A percentile compares a stretch with the other conserved stretches of the same genome.
These are phyloP conservation scores for Papilio protenor DNA, from an alignment of 2,888 invertebrate species.

Conservation along the genomic window DNA sequence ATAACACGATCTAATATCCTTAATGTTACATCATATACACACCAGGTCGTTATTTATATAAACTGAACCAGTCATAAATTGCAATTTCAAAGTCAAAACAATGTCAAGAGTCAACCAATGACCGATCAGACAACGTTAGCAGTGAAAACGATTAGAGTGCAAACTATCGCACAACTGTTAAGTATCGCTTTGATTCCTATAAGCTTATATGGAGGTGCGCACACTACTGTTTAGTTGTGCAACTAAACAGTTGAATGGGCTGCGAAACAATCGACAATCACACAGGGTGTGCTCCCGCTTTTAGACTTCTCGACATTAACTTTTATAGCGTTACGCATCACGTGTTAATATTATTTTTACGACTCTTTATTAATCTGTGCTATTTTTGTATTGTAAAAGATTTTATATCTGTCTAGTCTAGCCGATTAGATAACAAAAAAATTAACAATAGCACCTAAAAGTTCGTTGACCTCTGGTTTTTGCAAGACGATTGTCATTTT, in stretches of 20 bases:
- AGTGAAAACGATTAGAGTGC: background rate
- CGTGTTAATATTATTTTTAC: too few species aligned
- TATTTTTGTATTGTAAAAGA: background rate
- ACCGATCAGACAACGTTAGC: background rate
- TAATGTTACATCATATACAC: slow-evolving; percentile 1
- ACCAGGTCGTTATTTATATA: background rate
- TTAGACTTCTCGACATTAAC: too few species aligned
- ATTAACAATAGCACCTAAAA: background rate
- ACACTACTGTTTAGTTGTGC: too few species aligned
- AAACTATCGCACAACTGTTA: too few species aligned
- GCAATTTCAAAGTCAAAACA: background rate
- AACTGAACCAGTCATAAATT: background rate
- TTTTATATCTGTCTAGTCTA: background rate
- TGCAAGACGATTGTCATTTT: background rate
- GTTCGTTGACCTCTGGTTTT: slow-evolving; percentile 1
- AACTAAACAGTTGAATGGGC: too few species aligned
- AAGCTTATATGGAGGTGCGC: too few species aligned
- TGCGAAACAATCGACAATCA: too few species aligned
- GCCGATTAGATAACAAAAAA: slow-evolving; percentile 12
- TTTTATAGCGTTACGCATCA: too few species aligned
- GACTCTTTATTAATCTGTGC: background rate
- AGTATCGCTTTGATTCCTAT: too few species aligned
- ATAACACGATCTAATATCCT: background rate
- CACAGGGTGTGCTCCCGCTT: too few species aligned
- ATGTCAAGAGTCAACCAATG: background rate